phyloP scores from a whole-genome alignment of 2,888 invertebrate genomes.

The Chrysomela aeneicollis region DNA sequence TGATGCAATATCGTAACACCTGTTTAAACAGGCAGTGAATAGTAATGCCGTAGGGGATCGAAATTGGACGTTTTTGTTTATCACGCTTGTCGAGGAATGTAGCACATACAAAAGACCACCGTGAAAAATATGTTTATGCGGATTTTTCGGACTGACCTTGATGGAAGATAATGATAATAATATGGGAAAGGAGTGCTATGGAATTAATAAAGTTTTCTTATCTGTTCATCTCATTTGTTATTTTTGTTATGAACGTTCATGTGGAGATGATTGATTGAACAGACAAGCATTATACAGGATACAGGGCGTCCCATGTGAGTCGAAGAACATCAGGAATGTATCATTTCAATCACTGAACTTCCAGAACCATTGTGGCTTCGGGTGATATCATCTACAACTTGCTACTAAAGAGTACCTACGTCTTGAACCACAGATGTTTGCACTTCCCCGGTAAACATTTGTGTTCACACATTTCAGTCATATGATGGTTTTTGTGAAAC shows the following conservation, averaged over 20 bases:
- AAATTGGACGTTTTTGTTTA: conserved; percentile 22
- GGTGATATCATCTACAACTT: too few species aligned
- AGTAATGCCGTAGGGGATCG: conserved; percentile 21
- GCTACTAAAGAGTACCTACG: too few species aligned
- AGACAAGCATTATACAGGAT: not conserved
- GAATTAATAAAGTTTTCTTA: not conserved
- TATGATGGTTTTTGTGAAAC: too few species aligned
- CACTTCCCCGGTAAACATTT: too few species aligned
- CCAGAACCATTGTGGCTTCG: too few species aligned
- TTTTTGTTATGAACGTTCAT: not conserved
- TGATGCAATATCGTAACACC: conserved; percentile 22
- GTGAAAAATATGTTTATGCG: conserved; percentile 13
- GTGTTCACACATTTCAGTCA: too few species aligned
- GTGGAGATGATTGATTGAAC: not conserved
- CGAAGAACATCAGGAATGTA: too few species aligned
- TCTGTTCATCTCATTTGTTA: not conserved
- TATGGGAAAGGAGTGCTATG: conserved; percentile 46
- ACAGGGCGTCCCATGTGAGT: too few species aligned
- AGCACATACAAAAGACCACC: conserved; percentile 24
- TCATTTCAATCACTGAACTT: too few species aligned
- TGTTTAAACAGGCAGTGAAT: conserved; percentile 28
- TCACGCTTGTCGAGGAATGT: conserved; percentile 18
- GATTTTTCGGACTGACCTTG: conserved; percentile 25
- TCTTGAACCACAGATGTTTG: too few species aligned
- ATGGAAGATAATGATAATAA: conserved; percentile 51